A percentile compares a stretch with the other conserved stretches of the same genome.
Evolutionary conservation across 2,888 invertebrate species (phyloP).

Genomic region (Tetranychus piercei): DNA sequence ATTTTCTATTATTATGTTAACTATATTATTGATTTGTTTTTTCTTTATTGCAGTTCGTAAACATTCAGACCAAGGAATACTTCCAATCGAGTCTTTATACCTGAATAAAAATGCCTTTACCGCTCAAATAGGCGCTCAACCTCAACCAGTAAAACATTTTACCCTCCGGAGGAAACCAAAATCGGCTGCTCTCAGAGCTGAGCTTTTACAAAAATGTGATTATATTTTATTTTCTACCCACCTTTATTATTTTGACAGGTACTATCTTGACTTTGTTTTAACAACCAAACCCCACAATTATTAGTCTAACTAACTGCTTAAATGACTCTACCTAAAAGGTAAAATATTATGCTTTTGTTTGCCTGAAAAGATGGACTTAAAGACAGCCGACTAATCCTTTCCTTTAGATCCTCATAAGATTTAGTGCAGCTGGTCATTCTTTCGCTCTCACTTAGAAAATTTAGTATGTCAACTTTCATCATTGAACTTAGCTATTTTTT

Average conservation of each 20-base stretch:
- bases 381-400: no score
- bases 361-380: no score
- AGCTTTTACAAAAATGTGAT: constrained; percentile 63
- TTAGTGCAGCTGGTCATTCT: not conserved
- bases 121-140: constrained; percentile 50
- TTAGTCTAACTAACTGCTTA: no score
- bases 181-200: constrained; percentile 69
- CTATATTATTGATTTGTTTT: not conserved
- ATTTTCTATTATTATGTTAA: constrained; percentile 37
- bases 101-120: constrained; percentile 76
- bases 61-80: constrained; percentile 59
- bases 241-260: constrained; percentile 56
- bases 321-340: no score
- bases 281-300: no score
- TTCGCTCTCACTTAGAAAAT: not conserved
- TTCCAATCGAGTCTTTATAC: constrained; percentile 89
- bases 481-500: no score
- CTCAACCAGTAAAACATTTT: constrained; percentile 69
- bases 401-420: no score
- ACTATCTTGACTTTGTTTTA: not conserved
- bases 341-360: no score
- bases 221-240: constrained; percentile 44
- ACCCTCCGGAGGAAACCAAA: constrained; percentile 81
- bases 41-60: constrained; percentile 39
- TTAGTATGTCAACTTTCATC: no score